phyloP scores from a whole-genome alignment of 2,888 invertebrate genomes.

The Minunthozetes semirufus region DNA sequence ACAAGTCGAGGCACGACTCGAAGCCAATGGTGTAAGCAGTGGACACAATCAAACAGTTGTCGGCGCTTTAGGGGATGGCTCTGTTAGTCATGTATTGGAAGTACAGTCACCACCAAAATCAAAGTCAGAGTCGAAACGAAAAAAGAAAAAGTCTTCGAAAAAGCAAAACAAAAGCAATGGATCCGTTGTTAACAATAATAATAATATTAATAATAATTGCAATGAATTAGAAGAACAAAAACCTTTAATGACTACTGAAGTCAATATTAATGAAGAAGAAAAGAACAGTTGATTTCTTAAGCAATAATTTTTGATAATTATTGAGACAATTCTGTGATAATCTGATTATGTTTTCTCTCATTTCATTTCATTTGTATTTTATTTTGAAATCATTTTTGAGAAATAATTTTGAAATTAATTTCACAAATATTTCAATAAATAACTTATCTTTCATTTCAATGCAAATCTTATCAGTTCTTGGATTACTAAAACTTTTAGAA shows the following conservation, averaged over 20 bases:
- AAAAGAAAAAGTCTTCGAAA: slow-evolving; percentile 20
- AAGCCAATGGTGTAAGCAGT: neutral
- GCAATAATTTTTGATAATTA: neutral
- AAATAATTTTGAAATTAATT: too few relatives aligned
- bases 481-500: too few relatives aligned
- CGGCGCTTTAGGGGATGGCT: neutral
- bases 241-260: neutral
- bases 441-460: too few relatives aligned
- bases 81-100: neutral
- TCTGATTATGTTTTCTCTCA: too few relatives aligned
- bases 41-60: neutral
- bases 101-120: neutral
- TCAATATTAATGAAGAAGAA: neutral
- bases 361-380: too few relatives aligned
- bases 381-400: too few relatives aligned
- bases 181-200: slow-evolving; percentile 1
- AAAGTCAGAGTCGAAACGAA: neutral
- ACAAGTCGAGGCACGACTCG: neutral
- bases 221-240: slow-evolving; percentile 18
- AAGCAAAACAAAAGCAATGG: neutral
- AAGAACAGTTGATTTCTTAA: neutral
- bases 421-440: too few relatives aligned
- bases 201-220: neutral
- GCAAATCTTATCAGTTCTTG: too few relatives aligned
- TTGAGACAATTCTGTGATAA: neutral